Evolutionary conservation across 1,140 invertebrate genomes (phyloP).

Genomic region (Contarinia nasturtii): DNA sequence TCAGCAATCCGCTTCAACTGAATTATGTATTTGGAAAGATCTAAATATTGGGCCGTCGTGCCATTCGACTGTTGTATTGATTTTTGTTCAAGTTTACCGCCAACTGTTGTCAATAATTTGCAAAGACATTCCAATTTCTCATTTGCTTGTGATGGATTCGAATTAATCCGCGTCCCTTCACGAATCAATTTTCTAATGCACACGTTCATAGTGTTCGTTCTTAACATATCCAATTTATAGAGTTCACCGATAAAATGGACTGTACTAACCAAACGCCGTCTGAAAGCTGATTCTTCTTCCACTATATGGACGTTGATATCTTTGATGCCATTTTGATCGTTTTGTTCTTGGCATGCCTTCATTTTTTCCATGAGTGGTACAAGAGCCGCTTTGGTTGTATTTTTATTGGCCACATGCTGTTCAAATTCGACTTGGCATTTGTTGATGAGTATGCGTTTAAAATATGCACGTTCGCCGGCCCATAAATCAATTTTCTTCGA

Average conservation of each 20-base stretch:
- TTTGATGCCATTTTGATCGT: conserved; percentile 28
- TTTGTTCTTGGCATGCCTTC: neutral
- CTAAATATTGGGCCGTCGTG: neutral
- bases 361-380: conserved; percentile 16
- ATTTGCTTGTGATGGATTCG: too few species aligned
- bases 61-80: conserved; percentile 8
- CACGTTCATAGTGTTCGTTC: conserved; percentile 68
- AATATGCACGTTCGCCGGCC: conserved; percentile 23
- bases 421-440: conserved; percentile 22
- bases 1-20: neutral
- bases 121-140: conserved; percentile 87
- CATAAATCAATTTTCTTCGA: too few species aligned
- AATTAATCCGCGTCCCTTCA: too few species aligned
- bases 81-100: conserved; percentile 15
- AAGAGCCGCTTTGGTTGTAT: conserved; percentile 30
- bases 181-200: conserved; percentile 57
- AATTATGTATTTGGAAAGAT: neutral
- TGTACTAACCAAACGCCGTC: conserved; percentile 69
- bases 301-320: conserved; percentile 25
- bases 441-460: conserved; percentile 16
- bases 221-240: conserved; percentile 83
- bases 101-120: conserved; percentile 77
- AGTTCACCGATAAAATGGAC: conserved; percentile 70
- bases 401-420: conserved; percentile 21
- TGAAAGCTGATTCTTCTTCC: conserved; percentile 53